Evolutionary conservation across 1,140 invertebrate genomes (phyloP).

Genomic region (Holcopasites calliopsidis): DNA sequence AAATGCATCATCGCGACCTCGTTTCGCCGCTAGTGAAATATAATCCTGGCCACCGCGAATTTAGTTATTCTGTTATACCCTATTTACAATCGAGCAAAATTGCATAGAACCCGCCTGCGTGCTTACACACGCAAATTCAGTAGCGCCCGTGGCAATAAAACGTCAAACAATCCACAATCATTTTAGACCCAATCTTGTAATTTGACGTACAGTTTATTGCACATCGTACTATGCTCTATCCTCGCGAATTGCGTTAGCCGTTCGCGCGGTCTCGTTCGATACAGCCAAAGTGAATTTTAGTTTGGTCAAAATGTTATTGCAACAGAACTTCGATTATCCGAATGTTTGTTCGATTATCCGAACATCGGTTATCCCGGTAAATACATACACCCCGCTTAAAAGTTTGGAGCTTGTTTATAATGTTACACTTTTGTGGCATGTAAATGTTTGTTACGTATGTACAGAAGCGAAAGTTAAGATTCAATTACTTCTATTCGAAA

Average conservation of each 20-base stretch:
- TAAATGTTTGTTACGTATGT: background rate
- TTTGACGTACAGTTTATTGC: background rate
- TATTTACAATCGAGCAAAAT: slow-evolving; percentile 25
- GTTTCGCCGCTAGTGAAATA: background rate
- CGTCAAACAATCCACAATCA: background rate
- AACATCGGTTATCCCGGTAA: too few relatives aligned
- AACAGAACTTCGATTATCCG: too few relatives aligned
- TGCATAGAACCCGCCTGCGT: background rate
- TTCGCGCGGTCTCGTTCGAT: background rate
- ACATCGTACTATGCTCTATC: background rate
- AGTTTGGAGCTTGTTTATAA: too few relatives aligned
- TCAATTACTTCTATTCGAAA: too few relatives aligned
- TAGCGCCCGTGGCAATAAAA: background rate
- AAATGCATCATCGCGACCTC: background rate
- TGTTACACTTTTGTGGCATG: too few relatives aligned
- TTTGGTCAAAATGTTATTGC: background rate
- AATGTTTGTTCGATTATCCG: too few relatives aligned
- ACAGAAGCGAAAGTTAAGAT: background rate
- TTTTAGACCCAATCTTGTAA: background rate
- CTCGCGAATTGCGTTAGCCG: background rate
- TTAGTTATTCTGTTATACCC: slow-evolving; percentile 12
- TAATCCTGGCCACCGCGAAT: background rate
- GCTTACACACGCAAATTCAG: background rate
- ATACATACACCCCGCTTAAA: background rate
- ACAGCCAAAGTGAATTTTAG: too few relatives aligned